Percentiles rank a stretch among this genome's conserved stretches.
These are phyloP conservation scores for Siderastrea siderea DNA, from an alignment of 92 coral and sea anemone genomes.

Conservation along the genomic window DNA sequence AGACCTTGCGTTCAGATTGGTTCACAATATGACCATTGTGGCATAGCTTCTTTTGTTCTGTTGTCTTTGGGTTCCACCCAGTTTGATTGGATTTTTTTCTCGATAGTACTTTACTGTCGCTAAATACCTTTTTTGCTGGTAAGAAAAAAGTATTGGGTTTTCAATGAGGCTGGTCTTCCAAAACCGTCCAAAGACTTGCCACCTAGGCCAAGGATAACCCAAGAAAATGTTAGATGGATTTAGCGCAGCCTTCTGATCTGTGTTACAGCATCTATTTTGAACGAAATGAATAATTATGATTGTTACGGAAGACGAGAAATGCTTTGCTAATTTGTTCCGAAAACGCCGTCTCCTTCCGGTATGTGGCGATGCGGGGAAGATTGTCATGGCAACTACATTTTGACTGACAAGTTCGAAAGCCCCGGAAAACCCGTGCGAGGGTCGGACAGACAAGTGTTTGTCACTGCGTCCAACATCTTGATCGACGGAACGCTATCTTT, in stretches of 20 bases:
- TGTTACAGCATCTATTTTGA: too few species aligned
- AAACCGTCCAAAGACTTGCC: too few species aligned
- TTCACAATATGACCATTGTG: not conserved
- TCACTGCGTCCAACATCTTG: constrained; percentile 37
- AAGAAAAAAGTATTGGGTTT: not conserved
- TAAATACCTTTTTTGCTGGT: not conserved
- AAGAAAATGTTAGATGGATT: not conserved
- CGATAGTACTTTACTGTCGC: not conserved
- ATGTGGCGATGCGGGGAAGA: constrained; percentile 16
- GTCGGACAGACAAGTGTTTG: constrained; percentile 38
- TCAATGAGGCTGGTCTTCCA: too few species aligned
- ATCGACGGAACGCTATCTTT: not conserved
- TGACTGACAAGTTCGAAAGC: constrained; percentile 49
- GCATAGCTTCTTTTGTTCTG: not conserved
- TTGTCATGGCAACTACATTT: constrained; percentile 37
- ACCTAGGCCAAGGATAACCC: too few species aligned
- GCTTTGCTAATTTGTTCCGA: not conserved
- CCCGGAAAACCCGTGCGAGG: constrained; percentile 35
- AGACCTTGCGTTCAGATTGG: not conserved
- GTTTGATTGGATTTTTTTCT: too few species aligned
- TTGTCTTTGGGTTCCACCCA: not conserved
- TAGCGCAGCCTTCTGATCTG: not conserved
- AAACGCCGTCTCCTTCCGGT: not conserved
- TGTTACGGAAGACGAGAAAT: not conserved
- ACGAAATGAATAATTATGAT: too few species aligned